Evolutionary conservation across 2,888 invertebrate genomes (phyloP).

Genomic region (Pseudoips prasinana): DNA sequence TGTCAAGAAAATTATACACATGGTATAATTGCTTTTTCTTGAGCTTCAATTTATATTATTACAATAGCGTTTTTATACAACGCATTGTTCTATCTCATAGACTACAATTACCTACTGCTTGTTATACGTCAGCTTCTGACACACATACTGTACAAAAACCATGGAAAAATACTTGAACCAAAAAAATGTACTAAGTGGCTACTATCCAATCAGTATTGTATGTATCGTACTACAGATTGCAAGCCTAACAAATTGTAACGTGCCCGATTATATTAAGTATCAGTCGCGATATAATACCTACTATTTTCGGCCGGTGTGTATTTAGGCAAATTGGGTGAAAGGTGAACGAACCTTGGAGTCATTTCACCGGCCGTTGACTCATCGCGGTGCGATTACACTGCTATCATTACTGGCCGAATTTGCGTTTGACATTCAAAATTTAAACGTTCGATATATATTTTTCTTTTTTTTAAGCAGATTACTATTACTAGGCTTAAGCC

Average conservation of each 20-base stretch:
- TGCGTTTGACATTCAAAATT: conserved; percentile 44
- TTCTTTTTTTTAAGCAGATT: neutral
- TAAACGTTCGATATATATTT: conserved; percentile 3
- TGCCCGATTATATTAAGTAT: conserved; percentile 25
- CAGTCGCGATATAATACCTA: conserved; percentile 37
- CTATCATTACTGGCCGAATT: conserved; percentile 66
- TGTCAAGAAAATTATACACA: neutral
- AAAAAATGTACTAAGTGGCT: conserved; percentile 9
- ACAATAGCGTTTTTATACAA: no score
- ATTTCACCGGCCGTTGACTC: conserved; percentile 70
- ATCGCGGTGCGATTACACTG: conserved; percentile 53
- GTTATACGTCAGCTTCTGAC: conserved; percentile 15
- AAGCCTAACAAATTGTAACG: conserved; percentile 36
- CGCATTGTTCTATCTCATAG: conserved; percentile 6
- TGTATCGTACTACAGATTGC: conserved; percentile 23
- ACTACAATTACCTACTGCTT: conserved; percentile 9
- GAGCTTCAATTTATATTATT: no score
- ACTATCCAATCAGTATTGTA: conserved; percentile 9
- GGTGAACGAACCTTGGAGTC: conserved; percentile 59
- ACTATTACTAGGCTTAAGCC: no score
- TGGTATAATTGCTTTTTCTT: neutral
- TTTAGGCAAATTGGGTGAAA: conserved; percentile 73
- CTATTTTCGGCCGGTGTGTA: conserved; percentile 44
- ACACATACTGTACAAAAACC: conserved; percentile 18
- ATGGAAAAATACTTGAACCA: conserved; percentile 17